Percentiles rank a stretch among this genome's conserved stretches.
Evolutionary conservation across 2,797 vertebrate genomes (phyloP).

Genomic region (Heterohyrax brucei): DNA sequence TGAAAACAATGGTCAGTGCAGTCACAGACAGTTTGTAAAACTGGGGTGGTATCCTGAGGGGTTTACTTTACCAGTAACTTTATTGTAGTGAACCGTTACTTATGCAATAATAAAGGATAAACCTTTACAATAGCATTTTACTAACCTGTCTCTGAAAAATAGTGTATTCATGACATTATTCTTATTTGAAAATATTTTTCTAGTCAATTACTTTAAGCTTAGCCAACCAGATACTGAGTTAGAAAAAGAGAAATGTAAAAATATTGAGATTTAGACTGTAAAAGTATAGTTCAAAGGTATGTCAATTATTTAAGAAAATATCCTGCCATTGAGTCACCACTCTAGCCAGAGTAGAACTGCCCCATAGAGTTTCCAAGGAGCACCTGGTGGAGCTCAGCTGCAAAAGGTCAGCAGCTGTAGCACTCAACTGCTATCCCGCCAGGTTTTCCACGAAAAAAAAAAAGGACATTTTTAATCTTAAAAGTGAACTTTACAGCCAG

Average conservation of each 20-base stretch:
- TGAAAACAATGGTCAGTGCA: neutral
- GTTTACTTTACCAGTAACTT: neutral
- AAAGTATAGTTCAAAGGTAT: slow-evolving; percentile 3
- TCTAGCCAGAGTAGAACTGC: too few species aligned
- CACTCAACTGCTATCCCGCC: too few species aligned
- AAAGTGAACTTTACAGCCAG: neutral
- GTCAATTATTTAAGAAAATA: neutral
- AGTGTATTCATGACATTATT: neutral
- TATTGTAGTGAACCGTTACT: neutral
- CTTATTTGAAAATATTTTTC: neutral
- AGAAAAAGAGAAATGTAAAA: neutral
- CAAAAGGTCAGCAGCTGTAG: too few species aligned
- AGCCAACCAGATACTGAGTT: neutral
- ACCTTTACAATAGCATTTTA: neutral
- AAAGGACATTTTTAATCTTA: neutral
- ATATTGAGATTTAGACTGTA: neutral
- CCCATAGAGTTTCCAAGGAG: too few species aligned
- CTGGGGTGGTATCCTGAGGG: neutral
- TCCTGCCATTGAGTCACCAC: too few species aligned
- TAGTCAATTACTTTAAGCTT: neutral
- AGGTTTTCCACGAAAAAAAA: neutral
- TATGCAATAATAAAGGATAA: neutral
- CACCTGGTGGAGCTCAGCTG: too few species aligned
- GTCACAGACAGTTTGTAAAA: neutral
- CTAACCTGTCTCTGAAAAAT: neutral